These are phyloP conservation scores for Aspiorhynchus laticeps DNA, from an alignment of 2,113 vertebrate species.

Conservation along the genomic window DNA sequence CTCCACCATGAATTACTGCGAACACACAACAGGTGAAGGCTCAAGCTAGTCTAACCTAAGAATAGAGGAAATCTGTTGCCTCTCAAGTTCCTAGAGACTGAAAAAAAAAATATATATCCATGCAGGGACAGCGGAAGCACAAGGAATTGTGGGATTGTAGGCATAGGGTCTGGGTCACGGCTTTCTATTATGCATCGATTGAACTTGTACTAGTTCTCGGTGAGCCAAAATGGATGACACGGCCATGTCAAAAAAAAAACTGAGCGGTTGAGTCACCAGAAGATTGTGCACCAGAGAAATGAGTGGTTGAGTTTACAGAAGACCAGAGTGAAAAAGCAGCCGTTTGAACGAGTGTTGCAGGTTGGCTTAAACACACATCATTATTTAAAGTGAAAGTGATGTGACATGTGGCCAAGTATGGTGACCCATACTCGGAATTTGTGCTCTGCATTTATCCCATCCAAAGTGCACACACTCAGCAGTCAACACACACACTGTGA, in stretches of 20 bases:
- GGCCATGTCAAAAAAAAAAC: neutral
- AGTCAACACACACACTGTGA: too few species aligned
- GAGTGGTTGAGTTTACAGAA: neutral
- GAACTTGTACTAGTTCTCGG: neutral
- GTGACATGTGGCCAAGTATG: too few species aligned
- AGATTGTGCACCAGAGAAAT: neutral
- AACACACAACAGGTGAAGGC: conserved; percentile 6
- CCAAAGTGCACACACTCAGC: too few species aligned
- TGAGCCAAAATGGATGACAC: conserved; percentile 12
- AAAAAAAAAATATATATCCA: neutral
- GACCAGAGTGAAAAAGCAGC: neutral
- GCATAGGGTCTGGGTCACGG: neutral
- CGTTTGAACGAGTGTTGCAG: conserved; percentile 3
- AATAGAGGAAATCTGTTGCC: neutral
- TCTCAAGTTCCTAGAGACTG: neutral
- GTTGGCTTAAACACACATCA: neutral
- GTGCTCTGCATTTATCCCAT: too few species aligned
- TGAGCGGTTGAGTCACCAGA: neutral
- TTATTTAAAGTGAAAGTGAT: too few species aligned
- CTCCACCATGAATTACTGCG: neutral
- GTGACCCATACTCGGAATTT: too few species aligned
- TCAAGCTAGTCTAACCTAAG: neutral
- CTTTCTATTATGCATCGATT: neutral
- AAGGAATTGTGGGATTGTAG: neutral
- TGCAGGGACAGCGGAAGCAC: neutral